Evolutionary conservation across 1,140 invertebrate species (phyloP).

Genomic region (Macrocentrus cingulum): DNA sequence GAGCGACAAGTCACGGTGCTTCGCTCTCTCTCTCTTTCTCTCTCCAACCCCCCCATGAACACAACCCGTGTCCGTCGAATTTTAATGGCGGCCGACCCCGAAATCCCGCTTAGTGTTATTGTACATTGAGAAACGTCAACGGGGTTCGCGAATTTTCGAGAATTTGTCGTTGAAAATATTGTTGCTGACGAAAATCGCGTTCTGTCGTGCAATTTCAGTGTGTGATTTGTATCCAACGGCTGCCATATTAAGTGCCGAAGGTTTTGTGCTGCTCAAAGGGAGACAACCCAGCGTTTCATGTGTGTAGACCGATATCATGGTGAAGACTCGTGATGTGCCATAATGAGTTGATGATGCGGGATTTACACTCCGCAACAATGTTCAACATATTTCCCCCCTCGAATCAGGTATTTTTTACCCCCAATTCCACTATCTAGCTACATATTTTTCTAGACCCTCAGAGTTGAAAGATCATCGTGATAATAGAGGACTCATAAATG

Average conservation of each 20-base stretch:
- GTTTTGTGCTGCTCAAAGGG: too few relatives aligned
- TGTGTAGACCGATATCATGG: constrained; percentile 33
- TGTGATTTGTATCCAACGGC: too few relatives aligned
- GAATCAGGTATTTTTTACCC: constrained; percentile 22
- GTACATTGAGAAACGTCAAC: constrained; percentile 40
- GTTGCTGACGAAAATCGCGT: too few relatives aligned
- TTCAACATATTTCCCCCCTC: constrained; percentile 24
- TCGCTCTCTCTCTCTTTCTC: constrained; percentile 26
- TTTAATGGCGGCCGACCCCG: constrained; percentile 53
- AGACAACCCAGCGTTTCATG: constrained; percentile 1
- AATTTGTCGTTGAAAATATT: background rate
- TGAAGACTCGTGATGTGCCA: constrained; percentile 45
- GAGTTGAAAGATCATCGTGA: too few relatives aligned
- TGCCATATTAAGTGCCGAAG: too few relatives aligned
- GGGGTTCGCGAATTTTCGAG: background rate
- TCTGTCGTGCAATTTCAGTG: too few relatives aligned
- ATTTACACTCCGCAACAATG: constrained; percentile 27
- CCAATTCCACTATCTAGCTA: too few relatives aligned
- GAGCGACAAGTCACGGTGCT: constrained; percentile 37
- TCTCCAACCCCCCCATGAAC: constrained; percentile 41
- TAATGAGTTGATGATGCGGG: constrained; percentile 31
- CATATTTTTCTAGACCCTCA: too few relatives aligned
- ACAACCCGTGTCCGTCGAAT: constrained; percentile 38
- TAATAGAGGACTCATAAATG: too few relatives aligned
- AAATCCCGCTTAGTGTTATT: constrained; percentile 47